Base-by-base conservation (phyloP, 2,888 invertebrate species). In the Tenodera sinensis region DNA sequence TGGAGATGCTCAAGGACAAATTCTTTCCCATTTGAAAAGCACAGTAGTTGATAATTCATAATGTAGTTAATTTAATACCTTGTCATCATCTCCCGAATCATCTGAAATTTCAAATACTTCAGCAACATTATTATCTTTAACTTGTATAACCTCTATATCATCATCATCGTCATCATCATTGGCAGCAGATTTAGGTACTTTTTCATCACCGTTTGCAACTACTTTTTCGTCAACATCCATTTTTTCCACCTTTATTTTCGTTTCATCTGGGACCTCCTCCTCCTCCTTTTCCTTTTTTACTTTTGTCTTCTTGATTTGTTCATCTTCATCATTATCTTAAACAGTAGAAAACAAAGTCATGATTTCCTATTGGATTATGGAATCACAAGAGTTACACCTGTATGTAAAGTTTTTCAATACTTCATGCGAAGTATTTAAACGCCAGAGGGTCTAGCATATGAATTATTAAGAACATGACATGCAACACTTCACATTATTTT, bases 151-250 rank as follows among this genome's bases (percentile, higher is more conserved):
- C 42, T 88, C 83, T 42, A 54, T 30, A 34, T 54, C 88, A 27
- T 85, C 83, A 71, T 85, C 85, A 81, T 30, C 85, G 7, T 89
- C 88, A 84, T 84, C 85, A 34, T 81, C 87, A 81, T 81, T 86
- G 25, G 71, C 1, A 27, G 14, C 15, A 47, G 42, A 47, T 20
- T 7, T 20, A 28, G 34, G 25, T 81, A 0, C 30, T 20, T 34
- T 82, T 83, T 88, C 81, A n/a, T 30, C 30, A 82, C 15, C 12
- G 2, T 0, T 20, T 9, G 28, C 3, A 28, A 3, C 27, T 87
- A 71, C 9, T 25, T n/a, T 25, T 81, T 71, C 25, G 4, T 15
- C 54, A 71, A 6, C 54, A 71, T 71, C 20, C 54, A 71, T 71
- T 3, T 71, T 20, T 71, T 71, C 54, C 54, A 20, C 54, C 20